A percentile compares a stretch with the other conserved stretches of the same genome.
phyloP scores from a whole-genome alignment of 2,888 invertebrate species.

The Drosophila parthenogenetica region DNA sequence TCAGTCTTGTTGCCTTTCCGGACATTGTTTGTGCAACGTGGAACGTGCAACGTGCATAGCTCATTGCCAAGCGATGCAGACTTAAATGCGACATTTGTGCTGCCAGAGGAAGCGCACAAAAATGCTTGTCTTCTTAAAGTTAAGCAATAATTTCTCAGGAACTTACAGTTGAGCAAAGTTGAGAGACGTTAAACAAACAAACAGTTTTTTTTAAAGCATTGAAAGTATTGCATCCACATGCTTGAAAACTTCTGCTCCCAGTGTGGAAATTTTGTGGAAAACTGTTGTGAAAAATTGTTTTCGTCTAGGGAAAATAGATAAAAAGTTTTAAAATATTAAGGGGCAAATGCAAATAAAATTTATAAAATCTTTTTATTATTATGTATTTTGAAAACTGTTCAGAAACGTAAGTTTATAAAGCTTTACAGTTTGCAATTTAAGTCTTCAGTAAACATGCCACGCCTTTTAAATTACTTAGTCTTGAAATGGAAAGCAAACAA shows the following conservation, averaged over 20 bases:
- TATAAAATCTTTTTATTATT: too few species aligned
- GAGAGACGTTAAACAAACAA: neutral
- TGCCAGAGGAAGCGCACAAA: constrained; percentile 13
- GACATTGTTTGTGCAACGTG: constrained; percentile 32
- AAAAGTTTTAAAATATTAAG: neutral
- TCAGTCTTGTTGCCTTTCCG: constrained; percentile 16
- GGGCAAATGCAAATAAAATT: too few species aligned
- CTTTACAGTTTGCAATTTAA: too few species aligned
- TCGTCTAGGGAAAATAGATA: neutral
- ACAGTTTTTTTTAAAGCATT: neutral
- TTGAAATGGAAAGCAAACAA: too few species aligned
- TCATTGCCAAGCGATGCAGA: constrained; percentile 18
- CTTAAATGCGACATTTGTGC: constrained; percentile 22
- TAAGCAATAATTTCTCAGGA: constrained; percentile 17
- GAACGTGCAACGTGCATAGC: constrained; percentile 21
- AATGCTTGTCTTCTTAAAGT: constrained; percentile 13
- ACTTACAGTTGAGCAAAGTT: constrained; percentile 8
- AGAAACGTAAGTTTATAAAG: too few species aligned
- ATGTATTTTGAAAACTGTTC: too few species aligned
- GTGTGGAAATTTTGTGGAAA: neutral
- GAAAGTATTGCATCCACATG: neutral
- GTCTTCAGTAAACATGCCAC: too few species aligned
- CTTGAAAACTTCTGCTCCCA: neutral
- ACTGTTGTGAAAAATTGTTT: neutral
- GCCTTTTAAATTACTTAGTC: too few species aligned